Evolutionary conservation across 2,797 vertebrate genomes (phyloP), one percentile per base, ranked within the genome.

Genomic region (Rhinogobio ventralis): DNA sequence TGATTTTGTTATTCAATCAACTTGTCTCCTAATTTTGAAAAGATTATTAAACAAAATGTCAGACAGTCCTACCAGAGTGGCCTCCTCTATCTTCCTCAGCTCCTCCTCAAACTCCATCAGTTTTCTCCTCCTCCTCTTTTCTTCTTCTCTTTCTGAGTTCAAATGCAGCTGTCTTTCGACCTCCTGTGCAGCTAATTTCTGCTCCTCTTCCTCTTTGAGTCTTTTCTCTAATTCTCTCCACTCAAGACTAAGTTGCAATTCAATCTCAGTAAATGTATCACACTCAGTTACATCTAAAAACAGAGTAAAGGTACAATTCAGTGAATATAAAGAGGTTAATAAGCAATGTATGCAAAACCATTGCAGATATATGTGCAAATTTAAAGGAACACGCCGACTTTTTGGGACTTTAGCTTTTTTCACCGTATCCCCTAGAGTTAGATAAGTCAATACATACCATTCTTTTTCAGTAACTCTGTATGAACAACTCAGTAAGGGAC

Each of bases 71-170:
- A 95, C 95, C 91, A 88, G 87, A 68, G 90, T 90, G 11, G 71
- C 74, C 51, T 89, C 86, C 39, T 89, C 89, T 25, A 94, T 89
- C 85, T 73, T 94, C 81, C 88, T 92, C 85, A 95, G 93, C 91
- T 97, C 95, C 89, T 93, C 82, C 83, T 96, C 93, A 90, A 97
- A 96, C 66, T 95, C 91, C 74, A 89, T 89, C 71, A 95, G 92
- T 89, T 74, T 89, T 64, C 53, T 88, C 79, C 89, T 77, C 80
- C 87, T 94, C 83, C 87, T 93, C 87, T 94, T 88, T 0, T 93
- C 91, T 75, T 93, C 91, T 81, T 95, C 91, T 91, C 93, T 86
- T 86, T 92, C 91, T 81, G 92, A 90, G 42, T 90, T 91, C 81
- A 88, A 85, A 64, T 28, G n/a, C 74, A 85, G 93, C 39, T 95